Base-by-base conservation (phyloP, 2,888 invertebrate species). In the Zaprionus lineosus region DNA sequence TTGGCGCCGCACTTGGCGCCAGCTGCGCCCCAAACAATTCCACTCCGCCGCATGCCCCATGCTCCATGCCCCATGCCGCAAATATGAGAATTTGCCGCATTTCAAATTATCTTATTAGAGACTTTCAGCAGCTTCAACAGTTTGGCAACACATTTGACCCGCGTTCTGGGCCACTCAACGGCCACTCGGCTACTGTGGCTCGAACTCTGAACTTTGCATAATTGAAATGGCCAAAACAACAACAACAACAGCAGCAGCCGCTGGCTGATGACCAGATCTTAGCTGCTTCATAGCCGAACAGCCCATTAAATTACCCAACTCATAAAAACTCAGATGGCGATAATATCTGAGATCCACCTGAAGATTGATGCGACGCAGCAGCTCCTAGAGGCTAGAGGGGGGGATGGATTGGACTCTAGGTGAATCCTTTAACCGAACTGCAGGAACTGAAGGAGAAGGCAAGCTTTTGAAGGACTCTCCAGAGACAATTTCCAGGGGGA, bases 201-300 rank as follows among this genome's bases (percentile, higher is more conserved):
- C 51, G 62, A 73, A 58, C 70, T 70, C 59, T 73, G 73, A 74
- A 70, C 72, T 73, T 73, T 74, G 46, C 57, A 44, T 65, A 69
- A 73, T 74, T 73, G 18, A 69, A 61, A 53, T 52, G 60, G n/a
- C n/a, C n/a, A n/a, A n/a, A n/a, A n/a, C n/a, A 37, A 33, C 16
- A 5, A 24, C 21, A 53, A 39, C 46, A 24, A 15, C 19, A 16
- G 28, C 21, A 19, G 21, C 11, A 50, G 21, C 24, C 29, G 8
- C 9, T 6, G 11, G 34, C 44, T 62, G 56, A 31, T 28, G 24
- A 21, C n/a, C n/a, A n/a, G n/a, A n/a, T n/a, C n/a, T n/a, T n/a
- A n/a, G n/a, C n/a, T n/a, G n/a, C n/a, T n/a, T n/a, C n/a, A n/a
- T n/a, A n/a, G n/a, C n/a, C n/a, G n/a, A n/a, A n/a, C n/a, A n/a